Conservation (phyloP, 2,113 vertebrate genomes). For the Himantopus leucocephalus region DNA sequence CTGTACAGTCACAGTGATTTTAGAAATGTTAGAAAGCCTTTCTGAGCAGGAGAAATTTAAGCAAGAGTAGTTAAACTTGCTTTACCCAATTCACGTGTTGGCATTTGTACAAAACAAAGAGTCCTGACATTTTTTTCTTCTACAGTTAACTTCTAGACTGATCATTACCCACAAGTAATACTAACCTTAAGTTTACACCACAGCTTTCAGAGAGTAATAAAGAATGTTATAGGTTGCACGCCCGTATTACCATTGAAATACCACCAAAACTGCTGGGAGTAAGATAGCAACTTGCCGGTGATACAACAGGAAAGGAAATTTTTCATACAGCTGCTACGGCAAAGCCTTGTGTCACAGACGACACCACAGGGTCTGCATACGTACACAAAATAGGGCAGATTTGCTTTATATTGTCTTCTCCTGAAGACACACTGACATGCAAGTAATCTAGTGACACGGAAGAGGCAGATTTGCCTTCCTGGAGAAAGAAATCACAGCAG, state of each 20-base stretch:
- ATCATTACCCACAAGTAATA: neutral
- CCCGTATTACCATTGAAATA: neutral
- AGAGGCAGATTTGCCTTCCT: neutral
- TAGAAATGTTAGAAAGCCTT: neutral
- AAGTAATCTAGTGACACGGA: neutral
- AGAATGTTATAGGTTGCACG: neutral
- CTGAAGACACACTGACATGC: neutral
- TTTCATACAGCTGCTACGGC: too few relatives aligned
- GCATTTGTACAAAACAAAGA: neutral
- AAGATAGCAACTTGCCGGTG: neutral
- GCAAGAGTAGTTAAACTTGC: neutral
- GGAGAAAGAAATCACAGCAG: neutral
- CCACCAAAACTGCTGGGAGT: neutral
- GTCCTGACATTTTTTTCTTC: neutral
- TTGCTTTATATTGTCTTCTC: neutral
- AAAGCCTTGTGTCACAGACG: neutral
- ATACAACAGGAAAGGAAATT: neutral
- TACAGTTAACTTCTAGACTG: neutral
- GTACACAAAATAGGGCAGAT: neutral
- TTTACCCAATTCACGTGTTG: neutral
- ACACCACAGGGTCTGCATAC: neutral
- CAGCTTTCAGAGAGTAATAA: neutral
- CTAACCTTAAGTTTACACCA: neutral
- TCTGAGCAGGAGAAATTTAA: neutral
- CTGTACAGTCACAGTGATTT: neutral